These are phyloP conservation scores for Pagetopsis macropterus DNA, from an alignment of 2,797 vertebrate species.

Conservation along the genomic window DNA sequence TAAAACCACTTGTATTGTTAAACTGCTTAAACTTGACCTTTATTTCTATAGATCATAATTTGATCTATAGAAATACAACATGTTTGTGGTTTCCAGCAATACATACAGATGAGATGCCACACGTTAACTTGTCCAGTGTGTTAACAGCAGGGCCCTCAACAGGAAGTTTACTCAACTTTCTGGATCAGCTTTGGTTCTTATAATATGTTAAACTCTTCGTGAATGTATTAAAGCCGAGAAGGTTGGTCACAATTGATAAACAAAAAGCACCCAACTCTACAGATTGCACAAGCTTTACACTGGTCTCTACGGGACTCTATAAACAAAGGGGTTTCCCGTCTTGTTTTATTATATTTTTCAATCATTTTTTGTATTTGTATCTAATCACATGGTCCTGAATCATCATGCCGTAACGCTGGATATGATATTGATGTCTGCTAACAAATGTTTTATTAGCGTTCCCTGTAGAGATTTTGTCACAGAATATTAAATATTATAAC, in stretches of 20 bases:
- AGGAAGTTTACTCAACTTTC: constrained; percentile 24
- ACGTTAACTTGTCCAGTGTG: constrained; percentile 48
- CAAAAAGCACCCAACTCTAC: constrained; percentile 49
- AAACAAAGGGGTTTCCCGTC: constrained; percentile 46
- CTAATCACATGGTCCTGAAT: constrained; percentile 64
- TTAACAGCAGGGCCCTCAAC: constrained; percentile 14
- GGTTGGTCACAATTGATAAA: constrained; percentile 41
- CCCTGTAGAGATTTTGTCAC: constrained; percentile 83
- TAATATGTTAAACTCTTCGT: constrained; percentile 49
- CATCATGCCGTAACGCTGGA: constrained; percentile 78
- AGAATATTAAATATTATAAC: constrained; percentile 86
- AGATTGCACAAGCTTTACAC: constrained; percentile 67
- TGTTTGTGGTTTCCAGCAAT: constrained; percentile 13
- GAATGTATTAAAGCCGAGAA: constrained; percentile 73
- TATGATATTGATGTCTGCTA: constrained; percentile 84
- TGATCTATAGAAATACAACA: constrained; percentile 28
- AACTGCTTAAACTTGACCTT: constrained; percentile 1
- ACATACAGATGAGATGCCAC: constrained; percentile 23
- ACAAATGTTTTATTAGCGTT: constrained; percentile 81
- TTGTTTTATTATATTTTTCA: constrained; percentile 53
- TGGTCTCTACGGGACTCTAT: constrained; percentile 40
- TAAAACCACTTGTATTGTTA: constrained; percentile 2
- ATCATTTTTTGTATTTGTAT: constrained; percentile 57
- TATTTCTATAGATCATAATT: constrained; percentile 15
- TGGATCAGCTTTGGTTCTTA: constrained; percentile 21